Base-by-base conservation (phyloP, 2,888 invertebrate genomes). In the Drosophila subsilvestris region DNA sequence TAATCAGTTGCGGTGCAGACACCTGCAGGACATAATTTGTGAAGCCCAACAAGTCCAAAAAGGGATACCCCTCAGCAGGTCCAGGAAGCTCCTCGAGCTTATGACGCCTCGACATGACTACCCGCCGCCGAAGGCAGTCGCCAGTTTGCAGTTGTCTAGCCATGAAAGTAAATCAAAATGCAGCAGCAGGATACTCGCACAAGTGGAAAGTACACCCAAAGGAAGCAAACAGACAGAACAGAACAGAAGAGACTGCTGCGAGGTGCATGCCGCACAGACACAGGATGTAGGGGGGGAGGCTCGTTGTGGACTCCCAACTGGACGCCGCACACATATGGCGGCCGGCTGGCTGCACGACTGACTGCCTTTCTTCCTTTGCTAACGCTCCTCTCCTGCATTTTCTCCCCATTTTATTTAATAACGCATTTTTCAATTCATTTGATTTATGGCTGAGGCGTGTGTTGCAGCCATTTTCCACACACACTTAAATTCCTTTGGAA, bases 111-210 rank as follows among this genome's bases (percentile, higher is more conserved):
- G 58, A 74, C 78, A 73, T 69, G 79, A 48, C 51, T 32, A 25
- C 27, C 37, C 66, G 66, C 9, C 6, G 37, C 37, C 37, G 37
- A 14, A 14, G 37, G 37, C 37, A 37, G 37, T 37, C 37, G 14
- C 37, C 37, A 37, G 37, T 37, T 37, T 37, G 62, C 74, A 63
- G 55, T 70, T 78, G 76, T 85, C 80, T 85, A 71, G 84, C 82
- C 80, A 78, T 86, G 80, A 78, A 78, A 84, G 82, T 85, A 84
- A 85, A 85, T 85, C 84, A 86, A 82, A 86, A 81, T 82, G 83
- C 83, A 83, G 68, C 74, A 12, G 29, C 76, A 60, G 71, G 78
- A 27, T 9, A 27, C 27, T 27, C 68, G 73, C 71, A 78, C 27
- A 51, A 56, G 62, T 75, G 63, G 25, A 49, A n/a, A 32, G 29